A percentile compares a stretch with the other conserved stretches of the same genome.
phyloP scores from a whole-genome alignment of 2,797 vertebrate species.

The Buphagus erythrorhynchus region DNA sequence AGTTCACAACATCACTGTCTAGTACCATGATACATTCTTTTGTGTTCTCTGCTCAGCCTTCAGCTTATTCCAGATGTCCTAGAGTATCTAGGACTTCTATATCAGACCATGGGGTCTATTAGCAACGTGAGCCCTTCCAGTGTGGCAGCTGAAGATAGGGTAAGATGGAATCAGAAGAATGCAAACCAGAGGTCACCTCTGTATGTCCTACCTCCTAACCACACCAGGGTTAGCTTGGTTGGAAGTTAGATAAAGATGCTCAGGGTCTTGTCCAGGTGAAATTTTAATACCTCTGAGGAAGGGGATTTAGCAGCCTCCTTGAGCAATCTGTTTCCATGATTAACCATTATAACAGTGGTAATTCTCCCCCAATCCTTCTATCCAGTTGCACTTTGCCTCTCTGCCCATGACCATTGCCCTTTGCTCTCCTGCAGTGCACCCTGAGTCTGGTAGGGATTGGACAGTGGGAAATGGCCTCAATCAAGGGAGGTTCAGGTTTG shows the following conservation, averaged over 20 bases:
- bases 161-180: background rate
- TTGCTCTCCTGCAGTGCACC: background rate
- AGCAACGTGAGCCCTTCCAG: background rate
- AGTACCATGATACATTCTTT: background rate
- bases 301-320: background rate
- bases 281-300: background rate
- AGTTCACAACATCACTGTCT: background rate
- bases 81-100: background rate
- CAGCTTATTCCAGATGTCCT: background rate
- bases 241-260: background rate
- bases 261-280: background rate
- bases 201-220: background rate
- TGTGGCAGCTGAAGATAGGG: background rate
- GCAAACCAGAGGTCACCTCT: background rate
- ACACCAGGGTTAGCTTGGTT: background rate
- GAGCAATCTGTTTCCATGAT: background rate
- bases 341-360: background rate
- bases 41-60: background rate
- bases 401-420: background rate
- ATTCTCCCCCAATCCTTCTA: accelerated
- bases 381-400: background rate
- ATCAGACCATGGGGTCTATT: background rate
- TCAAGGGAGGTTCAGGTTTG: background rate
- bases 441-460: background rate
- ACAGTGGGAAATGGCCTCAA: background rate